Evolutionary conservation across 1,140 invertebrate species (phyloP).

Genomic region (Delia radicum): DNA sequence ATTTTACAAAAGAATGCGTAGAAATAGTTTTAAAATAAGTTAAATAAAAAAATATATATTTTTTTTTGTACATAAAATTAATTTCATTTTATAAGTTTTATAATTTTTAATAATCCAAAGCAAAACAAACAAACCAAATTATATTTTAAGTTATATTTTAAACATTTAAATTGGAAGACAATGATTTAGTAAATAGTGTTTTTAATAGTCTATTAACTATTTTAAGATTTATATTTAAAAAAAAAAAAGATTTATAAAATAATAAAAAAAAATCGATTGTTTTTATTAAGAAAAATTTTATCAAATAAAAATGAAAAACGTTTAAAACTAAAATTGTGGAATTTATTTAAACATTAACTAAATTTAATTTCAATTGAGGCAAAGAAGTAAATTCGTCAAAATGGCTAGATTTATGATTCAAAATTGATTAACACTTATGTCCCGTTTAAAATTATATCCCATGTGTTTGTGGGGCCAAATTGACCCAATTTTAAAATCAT

Average conservation of each 20-base stretch:
- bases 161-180: background rate
- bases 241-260: background rate
- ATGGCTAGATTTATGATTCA: too few species aligned
- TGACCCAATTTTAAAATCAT: too few species aligned
- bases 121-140: slow-evolving; percentile 23
- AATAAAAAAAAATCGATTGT: background rate
- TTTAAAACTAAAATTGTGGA: background rate
- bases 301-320: slow-evolving; percentile 12
- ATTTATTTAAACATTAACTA: background rate
- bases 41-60: too few species aligned
- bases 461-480: too few species aligned
- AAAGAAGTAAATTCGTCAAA: too few species aligned
- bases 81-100: too few species aligned
- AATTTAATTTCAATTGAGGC: too few species aligned
- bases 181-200: background rate
- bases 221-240: background rate
- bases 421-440: too few species aligned
- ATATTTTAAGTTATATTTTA: slow-evolving; percentile 1
- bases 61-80: too few species aligned
- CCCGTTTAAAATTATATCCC: too few species aligned
- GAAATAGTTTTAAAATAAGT: too few species aligned
- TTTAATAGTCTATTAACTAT: background rate
- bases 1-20: too few species aligned
- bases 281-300: slow-evolving; percentile 10
- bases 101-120: slow-evolving; percentile 14